Conservation (phyloP, 35 echinoderm and acorn worm genomes). For the Strongylocentrotus purpuratus region DNA sequence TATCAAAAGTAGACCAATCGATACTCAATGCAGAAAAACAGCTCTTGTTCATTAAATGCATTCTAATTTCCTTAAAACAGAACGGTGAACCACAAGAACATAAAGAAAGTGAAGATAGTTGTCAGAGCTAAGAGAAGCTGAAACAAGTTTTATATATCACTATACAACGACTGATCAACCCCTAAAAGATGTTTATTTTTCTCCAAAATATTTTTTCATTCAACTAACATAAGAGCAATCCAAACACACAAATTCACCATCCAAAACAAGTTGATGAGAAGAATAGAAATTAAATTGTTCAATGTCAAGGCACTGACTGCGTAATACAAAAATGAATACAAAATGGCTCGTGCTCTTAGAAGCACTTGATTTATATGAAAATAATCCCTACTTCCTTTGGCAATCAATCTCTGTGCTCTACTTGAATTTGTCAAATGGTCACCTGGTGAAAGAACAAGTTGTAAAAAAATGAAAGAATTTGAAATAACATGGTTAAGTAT, state of each 20-base stretch:
- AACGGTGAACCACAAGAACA: neutral
- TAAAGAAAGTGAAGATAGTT: neutral
- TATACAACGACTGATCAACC: neutral
- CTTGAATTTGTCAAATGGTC: neutral
- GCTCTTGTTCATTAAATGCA: too few relatives aligned
- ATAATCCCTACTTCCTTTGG: conserved; percentile 7
- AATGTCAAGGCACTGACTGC: neutral
- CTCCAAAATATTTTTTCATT: too few relatives aligned
- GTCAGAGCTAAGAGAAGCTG: neutral
- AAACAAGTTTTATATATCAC: neutral
- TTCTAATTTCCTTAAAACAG: neutral
- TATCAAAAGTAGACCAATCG: too few relatives aligned
- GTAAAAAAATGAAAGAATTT: neutral
- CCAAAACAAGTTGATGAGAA: neutral
- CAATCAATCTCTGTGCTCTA: neutral
- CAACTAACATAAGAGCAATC: neutral
- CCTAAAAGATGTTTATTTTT: too few relatives aligned
- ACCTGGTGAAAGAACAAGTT: neutral
- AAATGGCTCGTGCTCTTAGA: neutral
- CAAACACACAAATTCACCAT: neutral
- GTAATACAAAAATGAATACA: conserved; percentile 25
- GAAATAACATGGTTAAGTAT: neutral
- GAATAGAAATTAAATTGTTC: neutral
- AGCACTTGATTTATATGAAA: conserved; percentile 17
- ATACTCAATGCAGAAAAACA: too few relatives aligned